Evolutionary conservation across 37 sponge, comb jelly and placozoan genomes (phyloP), one percentile per base, ranked within the genome.

Genomic region (Lycopodina hypogea): DNA sequence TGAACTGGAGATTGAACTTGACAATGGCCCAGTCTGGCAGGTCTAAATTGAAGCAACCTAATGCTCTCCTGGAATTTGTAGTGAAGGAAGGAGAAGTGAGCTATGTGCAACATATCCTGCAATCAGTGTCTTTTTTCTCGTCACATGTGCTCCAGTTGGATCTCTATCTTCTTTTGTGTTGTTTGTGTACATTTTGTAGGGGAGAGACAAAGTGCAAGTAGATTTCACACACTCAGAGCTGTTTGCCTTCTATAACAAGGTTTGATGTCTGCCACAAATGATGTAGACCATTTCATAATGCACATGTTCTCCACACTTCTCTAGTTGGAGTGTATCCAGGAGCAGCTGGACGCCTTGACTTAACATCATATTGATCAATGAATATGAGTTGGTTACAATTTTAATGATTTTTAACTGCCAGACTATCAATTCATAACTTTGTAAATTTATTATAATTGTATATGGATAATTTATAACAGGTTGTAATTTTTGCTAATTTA

Each of bases 201-300:
- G 83, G 61, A 79, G 30, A 32, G 95, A 94, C 17, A 87, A 83
- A 39, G 39, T 94, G 15, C 62, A 62, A 30, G 57, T 90, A 36
- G 96, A 96, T 34, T 96, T 96, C 62, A 83, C 90, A 32, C 96
- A 93, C 68, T 88, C 84, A n/a, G 96, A 96, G 72, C 77, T 96
- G 51, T 96, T 69, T 73, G 48, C 84, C 18, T 93, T 96, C 41
- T 96, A 93, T 69, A 30, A 73, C 1, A 81, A 93, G 82, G 94
- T 93, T 69, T 22, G 66, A 1, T 1, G 55, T 77, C 17, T 74
- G 48, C 40, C 39, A 57, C 41, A 58, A 69, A 38, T 18, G 26
- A 56, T n/a, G 22, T 32, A 22, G 69, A 14, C 3, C 21, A 73
- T 73, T 18, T 45, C 37, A 28, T 36, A 41, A 32, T 52, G 55